Evolutionary conservation across 2,888 invertebrate genomes (phyloP), one percentile per base, ranked within the genome.

Genomic region (Dione juno): DNA sequence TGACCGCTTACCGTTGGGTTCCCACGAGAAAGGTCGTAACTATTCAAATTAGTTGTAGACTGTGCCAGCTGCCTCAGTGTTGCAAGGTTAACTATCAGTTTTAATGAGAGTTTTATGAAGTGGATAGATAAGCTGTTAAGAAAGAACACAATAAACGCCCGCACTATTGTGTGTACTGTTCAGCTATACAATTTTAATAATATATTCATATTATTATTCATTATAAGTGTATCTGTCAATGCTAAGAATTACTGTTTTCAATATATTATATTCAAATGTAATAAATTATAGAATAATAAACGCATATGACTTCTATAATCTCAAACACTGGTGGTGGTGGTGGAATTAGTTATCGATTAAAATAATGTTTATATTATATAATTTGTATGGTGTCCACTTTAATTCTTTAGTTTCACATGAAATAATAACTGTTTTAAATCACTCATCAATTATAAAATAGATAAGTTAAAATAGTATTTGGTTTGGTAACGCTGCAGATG

Each of bases 11-110:
- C 59, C 64, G 61, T 66, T 45, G 19, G 63, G 72, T 80, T 82
- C 82, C 79, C 82, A 81, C 79, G 82, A 79, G 82, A 81, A 80
- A 78, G 74, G 75, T 72, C 74, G 72, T 72, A 72, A 63, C 69
- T 77, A 76, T 76, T 77, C 77, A 78, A 78, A 79, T 79, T 76
- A 78, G 76, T 70, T 73, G 73, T 69, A 72, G 73, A 69, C 67
- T 67, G 73, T 72, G 70, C 70, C 72, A 72, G 72, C 70, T 72
- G 72, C 72, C 48, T 48, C 64, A 59, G 72, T 72, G 74, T 69
- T 71, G 74, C 72, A 69, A 74, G 73, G 69, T 69, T 71, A 74
- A 72, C 71, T 69, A 71, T 71, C 58, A 48, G 45, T 37, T 61
- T 61, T 73, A 74, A 69, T 74, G 71, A 71, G 41, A 41, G 35